phyloP scores from a whole-genome alignment of 1,140 invertebrate species.

The Acarapis woodi region DNA sequence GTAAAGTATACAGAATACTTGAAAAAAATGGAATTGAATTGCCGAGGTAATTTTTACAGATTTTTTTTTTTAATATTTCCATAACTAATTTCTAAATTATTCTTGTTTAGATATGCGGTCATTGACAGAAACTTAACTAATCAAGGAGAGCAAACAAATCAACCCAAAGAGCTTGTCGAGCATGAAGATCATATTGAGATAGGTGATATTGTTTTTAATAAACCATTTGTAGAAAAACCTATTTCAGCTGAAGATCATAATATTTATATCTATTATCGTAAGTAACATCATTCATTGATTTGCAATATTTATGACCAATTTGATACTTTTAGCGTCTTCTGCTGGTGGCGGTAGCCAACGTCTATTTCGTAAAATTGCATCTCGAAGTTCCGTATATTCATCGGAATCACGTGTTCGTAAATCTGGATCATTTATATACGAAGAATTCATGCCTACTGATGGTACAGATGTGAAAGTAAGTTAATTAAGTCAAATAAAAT shows the following conservation, averaged over 20 bases:
- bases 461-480: slow-evolving; percentile 60
- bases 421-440: slow-evolving; percentile 94
- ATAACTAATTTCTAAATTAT: too few species aligned
- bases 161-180: slow-evolving; percentile 74
- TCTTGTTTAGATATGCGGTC: slow-evolving; percentile 92
- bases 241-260: slow-evolving; percentile 97
- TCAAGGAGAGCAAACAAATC: slow-evolving; percentile 61
- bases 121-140: slow-evolving; percentile 71
- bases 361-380: slow-evolving; percentile 93
- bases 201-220: slow-evolving; percentile 84
- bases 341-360: slow-evolving; percentile 87
- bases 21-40: slow-evolving; percentile 83
- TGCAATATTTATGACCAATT: too few species aligned
- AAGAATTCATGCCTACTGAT: slow-evolving; percentile 99
- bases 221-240: slow-evolving; percentile 97
- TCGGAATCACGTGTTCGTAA: slow-evolving; percentile 80
- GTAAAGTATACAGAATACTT: slow-evolving; percentile 79
- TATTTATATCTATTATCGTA: slow-evolving; percentile 98
- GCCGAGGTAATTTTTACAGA: too few species aligned
- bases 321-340: too few species aligned
- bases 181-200: slow-evolving; percentile 97
- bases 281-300: too few species aligned
- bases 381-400: slow-evolving; percentile 88
- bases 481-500: background rate
- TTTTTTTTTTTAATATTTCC: too few species aligned